phyloP scores from a whole-genome alignment of 1,140 invertebrate species.

The Chymomyza costata region DNA sequence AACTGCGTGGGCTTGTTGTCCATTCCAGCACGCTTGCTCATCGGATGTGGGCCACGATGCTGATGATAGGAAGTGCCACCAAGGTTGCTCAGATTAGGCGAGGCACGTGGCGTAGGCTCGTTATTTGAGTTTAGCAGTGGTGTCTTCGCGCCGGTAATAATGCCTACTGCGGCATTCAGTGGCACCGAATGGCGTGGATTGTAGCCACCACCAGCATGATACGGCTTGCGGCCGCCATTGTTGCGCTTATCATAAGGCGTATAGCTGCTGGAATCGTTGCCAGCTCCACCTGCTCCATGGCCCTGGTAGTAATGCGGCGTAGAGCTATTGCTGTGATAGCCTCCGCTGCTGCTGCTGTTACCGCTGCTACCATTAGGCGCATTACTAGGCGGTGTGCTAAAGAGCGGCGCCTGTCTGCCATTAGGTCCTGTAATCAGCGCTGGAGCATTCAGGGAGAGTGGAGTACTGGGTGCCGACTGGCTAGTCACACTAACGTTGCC shows the following conservation, averaged over 20 bases:
- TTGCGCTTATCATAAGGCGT: conserved; percentile 64
- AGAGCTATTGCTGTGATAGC: conserved; percentile 65
- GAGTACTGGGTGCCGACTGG: conserved; percentile 71
- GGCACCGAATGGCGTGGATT: conserved; percentile 56
- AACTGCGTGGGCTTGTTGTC: conserved; percentile 54
- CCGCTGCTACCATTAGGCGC: conserved; percentile 35
- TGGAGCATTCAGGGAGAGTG: conserved; percentile 27
- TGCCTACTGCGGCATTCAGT: conserved; percentile 21
- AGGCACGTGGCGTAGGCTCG: conserved; percentile 61
- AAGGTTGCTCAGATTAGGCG: conserved; percentile 55
- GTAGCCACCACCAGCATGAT: conserved; percentile 57
- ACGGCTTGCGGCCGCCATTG: conserved; percentile 49
- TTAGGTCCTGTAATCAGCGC: conserved; percentile 17
- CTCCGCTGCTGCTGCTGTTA: conserved; percentile 24
- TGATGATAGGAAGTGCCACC: conserved; percentile 43
- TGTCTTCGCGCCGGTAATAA: conserved; percentile 46
- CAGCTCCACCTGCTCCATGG: conserved; percentile 48
- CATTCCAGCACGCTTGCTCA: conserved; percentile 46
- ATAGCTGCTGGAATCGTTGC: conserved; percentile 22
- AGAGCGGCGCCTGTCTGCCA: conserved; percentile 63
- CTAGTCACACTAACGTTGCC: conserved; percentile 39
- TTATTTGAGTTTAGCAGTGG: conserved; percentile 59
- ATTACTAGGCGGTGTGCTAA: conserved; percentile 59
- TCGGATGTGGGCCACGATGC: conserved; percentile 51
- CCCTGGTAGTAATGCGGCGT: conserved; percentile 61